Evolutionary conservation across 2,113 vertebrate species (phyloP).

Genomic region (Megalops atlanticus): DNA sequence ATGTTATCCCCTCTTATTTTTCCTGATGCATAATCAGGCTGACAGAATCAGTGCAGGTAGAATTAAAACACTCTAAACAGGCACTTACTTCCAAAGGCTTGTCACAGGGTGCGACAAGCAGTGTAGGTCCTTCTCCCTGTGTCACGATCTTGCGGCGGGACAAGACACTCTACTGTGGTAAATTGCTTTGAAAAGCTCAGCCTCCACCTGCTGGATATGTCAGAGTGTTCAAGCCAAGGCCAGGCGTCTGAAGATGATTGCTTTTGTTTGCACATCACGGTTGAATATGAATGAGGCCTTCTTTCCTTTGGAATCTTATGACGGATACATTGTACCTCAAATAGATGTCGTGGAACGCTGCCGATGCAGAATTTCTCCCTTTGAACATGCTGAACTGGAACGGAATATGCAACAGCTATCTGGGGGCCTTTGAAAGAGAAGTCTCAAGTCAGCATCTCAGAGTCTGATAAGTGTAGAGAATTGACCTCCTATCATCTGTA

Average conservation of each 20-base stretch:
- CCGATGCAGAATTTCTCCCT: neutral
- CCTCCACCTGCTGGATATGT: constrained; percentile 17
- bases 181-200: constrained; percentile 22
- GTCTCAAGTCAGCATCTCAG: constrained; percentile 19
- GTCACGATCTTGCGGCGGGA: neutral
- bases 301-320: constrained; percentile 3
- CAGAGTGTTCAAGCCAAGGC: constrained; percentile 19
- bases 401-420: neutral
- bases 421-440: constrained; percentile 14
- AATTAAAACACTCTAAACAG: neutral
- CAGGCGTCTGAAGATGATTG: constrained; percentile 27
- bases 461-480: constrained; percentile 17
- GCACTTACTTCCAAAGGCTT: neutral
- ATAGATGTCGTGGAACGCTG: neutral
- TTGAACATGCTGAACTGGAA: neutral
- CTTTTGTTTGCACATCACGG: constrained; percentile 25
- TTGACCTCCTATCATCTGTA: constrained; percentile 27
- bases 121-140: neutral
- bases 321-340: neutral
- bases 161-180: neutral
- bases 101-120: neutral
- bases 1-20: neutral
- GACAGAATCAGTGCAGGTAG: neutral
- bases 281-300: constrained; percentile 35
- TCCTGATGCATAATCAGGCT: neutral